Percentiles rank a stretch among this genome's conserved stretches.
Evolutionary conservation across 1,140 invertebrate species (phyloP).

Genomic region (Brachionus rotundiformis): DNA sequence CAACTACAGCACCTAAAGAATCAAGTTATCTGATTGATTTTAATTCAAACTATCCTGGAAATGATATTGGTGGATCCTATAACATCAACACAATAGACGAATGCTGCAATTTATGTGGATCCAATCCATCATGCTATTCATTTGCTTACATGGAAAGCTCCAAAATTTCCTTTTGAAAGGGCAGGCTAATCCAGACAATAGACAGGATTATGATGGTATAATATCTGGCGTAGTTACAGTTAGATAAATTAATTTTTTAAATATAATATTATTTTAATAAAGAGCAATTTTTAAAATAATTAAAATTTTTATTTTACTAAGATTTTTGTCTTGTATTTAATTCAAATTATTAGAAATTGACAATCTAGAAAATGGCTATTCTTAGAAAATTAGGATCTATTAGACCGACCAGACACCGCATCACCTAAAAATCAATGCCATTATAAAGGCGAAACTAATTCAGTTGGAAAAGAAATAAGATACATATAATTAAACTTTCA

Average conservation of each 20-base stretch:
- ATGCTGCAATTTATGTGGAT: slow-evolving; percentile 39
- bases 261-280: background rate
- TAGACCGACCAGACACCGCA: no score
- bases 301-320: no score
- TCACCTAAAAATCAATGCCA: no score
- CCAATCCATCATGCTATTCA: slow-evolving; percentile 12
- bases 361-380: no score
- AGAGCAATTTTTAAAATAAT: background rate
- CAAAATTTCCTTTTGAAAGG: slow-evolving; percentile 46
- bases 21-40: slow-evolving; percentile 13
- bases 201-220: slow-evolving; percentile 31
- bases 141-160: slow-evolving; percentile 9
- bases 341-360: no score
- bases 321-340: no score
- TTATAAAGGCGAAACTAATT: no score
- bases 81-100: slow-evolving; percentile 16
- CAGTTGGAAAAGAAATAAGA: no score
- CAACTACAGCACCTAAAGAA: slow-evolving; percentile 9
- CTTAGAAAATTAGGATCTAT: no score
- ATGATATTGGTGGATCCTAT: slow-evolving; percentile 25
- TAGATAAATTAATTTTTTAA: background rate
- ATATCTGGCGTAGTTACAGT: slow-evolving; percentile 13
- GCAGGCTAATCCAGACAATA: background rate
- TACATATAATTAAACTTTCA: no score
- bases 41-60: slow-evolving; percentile 22